phyloP scores from a whole-genome alignment of 1,140 invertebrate species.

The Ceratitis capitata region DNA sequence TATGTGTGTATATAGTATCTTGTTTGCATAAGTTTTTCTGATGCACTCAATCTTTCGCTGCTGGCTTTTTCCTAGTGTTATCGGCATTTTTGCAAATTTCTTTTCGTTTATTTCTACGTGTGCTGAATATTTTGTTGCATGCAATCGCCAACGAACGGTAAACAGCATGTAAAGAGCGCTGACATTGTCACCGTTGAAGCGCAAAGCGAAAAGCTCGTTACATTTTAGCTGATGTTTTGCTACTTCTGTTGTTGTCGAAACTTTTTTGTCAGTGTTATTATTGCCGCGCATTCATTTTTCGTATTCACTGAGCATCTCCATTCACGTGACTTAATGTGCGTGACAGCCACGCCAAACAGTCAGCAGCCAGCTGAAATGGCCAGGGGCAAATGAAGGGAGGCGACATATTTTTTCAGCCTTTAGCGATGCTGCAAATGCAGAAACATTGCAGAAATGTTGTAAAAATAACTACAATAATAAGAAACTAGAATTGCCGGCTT shows the following conservation, averaged over 20 bases:
- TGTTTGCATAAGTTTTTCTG: slow-evolving; percentile 23
- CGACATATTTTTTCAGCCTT: not conserved
- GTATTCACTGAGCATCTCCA: slow-evolving; percentile 16
- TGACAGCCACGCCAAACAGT: not conserved
- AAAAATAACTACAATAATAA: not conserved
- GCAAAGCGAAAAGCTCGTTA: slow-evolving; percentile 4
- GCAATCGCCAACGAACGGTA: slow-evolving; percentile 20
- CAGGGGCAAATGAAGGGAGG: not conserved
- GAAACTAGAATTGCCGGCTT: not conserved
- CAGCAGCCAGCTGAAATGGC: not conserved
- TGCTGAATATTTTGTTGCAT: slow-evolving; percentile 4
- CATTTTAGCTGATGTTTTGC: not conserved
- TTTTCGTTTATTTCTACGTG: not conserved
- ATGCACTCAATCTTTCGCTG: not conserved
- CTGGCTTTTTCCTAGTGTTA: not conserved
- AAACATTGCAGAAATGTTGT: not conserved
- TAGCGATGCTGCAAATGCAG: not conserved
- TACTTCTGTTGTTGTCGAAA: not conserved
- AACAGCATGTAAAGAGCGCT: slow-evolving; percentile 3
- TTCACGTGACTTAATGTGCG: slow-evolving; percentile 28
- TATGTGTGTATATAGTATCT: not conserved
- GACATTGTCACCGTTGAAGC: slow-evolving; percentile 19
- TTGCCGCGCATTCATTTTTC: not conserved
- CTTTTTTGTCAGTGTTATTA: not conserved
- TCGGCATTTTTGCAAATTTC: not conserved